phyloP scores from a whole-genome alignment of 2,797 vertebrate species.

The Fistularia tabacaria region DNA sequence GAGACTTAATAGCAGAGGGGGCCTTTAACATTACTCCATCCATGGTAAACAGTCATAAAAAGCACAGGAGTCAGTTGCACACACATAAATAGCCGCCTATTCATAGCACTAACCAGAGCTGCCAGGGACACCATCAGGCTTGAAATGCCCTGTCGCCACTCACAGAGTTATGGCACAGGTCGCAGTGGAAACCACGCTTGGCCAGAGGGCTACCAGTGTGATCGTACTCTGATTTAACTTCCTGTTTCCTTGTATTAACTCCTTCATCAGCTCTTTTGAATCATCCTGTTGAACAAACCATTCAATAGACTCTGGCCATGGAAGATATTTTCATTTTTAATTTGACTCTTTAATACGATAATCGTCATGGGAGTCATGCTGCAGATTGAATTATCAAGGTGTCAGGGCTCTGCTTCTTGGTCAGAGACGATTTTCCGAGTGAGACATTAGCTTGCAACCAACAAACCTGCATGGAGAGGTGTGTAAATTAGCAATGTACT shows the following conservation, averaged over 20 bases:
- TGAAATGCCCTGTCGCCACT: constrained; percentile 57
- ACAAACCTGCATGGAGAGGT: constrained; percentile 37
- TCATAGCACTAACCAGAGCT: constrained; percentile 68
- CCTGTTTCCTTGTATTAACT: background rate
- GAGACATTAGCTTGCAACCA: constrained; percentile 60
- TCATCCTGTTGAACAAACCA: too few relatives aligned
- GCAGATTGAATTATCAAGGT: constrained; percentile 44
- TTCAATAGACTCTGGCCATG: too few relatives aligned
- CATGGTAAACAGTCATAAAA: constrained; percentile 72
- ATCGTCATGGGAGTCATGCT: constrained; percentile 9
- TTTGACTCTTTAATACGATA: constrained; percentile 21
- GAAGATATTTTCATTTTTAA: constrained; percentile 8
- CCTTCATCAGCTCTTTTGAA: too few relatives aligned
- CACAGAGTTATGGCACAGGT: constrained; percentile 40
- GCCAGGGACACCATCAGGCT: constrained; percentile 51
- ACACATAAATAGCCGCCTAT: constrained; percentile 76
- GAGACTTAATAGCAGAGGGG: constrained; percentile 32
- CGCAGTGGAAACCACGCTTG: constrained; percentile 18
- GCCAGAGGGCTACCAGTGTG: constrained; percentile 19
- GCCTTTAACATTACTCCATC: constrained; percentile 42
- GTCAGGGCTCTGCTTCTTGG: constrained; percentile 39
- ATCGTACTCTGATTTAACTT: constrained; percentile 1
- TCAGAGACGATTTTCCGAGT: constrained; percentile 48
- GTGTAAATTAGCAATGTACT: constrained; percentile 46
- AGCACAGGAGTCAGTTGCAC: constrained; percentile 65